Base-by-base conservation (phyloP, 2,888 invertebrate species). In the Patella pellucida region DNA sequence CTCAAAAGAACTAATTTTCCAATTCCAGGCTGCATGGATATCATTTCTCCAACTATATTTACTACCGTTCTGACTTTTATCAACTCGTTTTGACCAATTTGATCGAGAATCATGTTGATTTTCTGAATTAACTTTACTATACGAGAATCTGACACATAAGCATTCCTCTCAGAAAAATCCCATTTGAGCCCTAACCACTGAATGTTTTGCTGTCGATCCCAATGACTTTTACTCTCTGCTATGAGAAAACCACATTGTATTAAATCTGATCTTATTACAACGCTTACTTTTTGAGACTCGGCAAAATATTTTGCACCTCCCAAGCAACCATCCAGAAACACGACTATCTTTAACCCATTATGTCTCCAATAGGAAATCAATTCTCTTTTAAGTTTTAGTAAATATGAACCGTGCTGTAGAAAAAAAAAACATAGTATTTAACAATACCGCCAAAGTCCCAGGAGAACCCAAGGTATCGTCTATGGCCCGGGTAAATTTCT, bases 191-290 rank as follows among this genome's bases (percentile, higher is more conserved):
- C 81, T 4, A 79, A 71, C 79, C 79, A 82, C 7, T 52, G 41
- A 14, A 74, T n/a, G 14, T 51, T n/a, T 51, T 77, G 72, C 27
- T 69, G 23, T 14, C 79, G 73, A 52, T 19, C n/a, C 81, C 82
- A 81, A 7, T 9, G 12, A 23, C 79, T 81, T 72, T 81, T 81
- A 11, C 77, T 78, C 14, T 81, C 72, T 15, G 83, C 80, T 19
- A 81, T 68, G 14, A 83, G 31, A 73, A 81, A 81, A 1, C 82
- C 81, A 41, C 81, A 79, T 3, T 79, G n/a, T 16, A 27, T 16
- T n/a, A 82, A 70, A 68, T 76, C 71, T 50, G 71, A 50, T 31
- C 74, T 67, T 19, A 79, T 73, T 19, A 52, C 69, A 56, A 51
- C 27, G 19, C 75, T 68, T 14, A 68, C 15, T 12, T 51, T 14